phyloP scores from a whole-genome alignment of 2,888 invertebrate genomes.

The Sialis lutaria region DNA sequence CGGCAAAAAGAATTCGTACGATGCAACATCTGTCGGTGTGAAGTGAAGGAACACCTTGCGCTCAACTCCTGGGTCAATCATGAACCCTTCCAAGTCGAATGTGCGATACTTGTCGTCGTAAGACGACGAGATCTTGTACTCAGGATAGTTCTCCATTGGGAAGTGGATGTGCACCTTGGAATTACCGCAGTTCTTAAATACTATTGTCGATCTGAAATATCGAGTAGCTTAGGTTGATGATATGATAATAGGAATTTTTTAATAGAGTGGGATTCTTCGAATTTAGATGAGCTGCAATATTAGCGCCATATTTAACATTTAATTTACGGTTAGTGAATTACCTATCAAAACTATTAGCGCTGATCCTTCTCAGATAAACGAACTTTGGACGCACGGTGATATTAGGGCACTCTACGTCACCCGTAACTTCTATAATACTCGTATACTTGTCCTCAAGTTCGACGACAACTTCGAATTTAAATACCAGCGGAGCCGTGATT shows the following conservation, averaged over 20 bases:
- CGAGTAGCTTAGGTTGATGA: too few relatives aligned
- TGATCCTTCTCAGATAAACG: constrained; percentile 30
- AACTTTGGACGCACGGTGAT: constrained; percentile 29
- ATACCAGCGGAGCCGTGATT: constrained; percentile 3
- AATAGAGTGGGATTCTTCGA: too few relatives aligned
- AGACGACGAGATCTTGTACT: constrained; percentile 18
- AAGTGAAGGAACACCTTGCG: constrained; percentile 23
- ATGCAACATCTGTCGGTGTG: constrained; percentile 24
- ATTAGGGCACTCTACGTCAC: constrained; percentile 32
- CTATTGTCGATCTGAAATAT: constrained; percentile 12
- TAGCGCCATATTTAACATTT: too few relatives aligned
- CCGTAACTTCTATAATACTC: constrained; percentile 27
- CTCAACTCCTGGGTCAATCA: constrained; percentile 15
- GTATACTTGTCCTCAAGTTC: constrained; percentile 17
- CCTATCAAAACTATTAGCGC: constrained; percentile 17
- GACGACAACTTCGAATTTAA: constrained; percentile 8
- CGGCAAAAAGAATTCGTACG: constrained; percentile 39
- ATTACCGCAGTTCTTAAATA: constrained; percentile 18
- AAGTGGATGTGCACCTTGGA: constrained; percentile 17
- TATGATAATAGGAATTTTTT: too few relatives aligned
- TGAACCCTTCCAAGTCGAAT: not conserved
- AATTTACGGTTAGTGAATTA: too few relatives aligned
- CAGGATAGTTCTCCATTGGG: constrained; percentile 19
- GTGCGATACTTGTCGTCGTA: not conserved
- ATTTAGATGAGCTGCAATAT: too few relatives aligned